Evolutionary conservation across 2,113 vertebrate species (phyloP), one percentile per base, ranked within the genome.

Genomic region (Mus pahari): DNA sequence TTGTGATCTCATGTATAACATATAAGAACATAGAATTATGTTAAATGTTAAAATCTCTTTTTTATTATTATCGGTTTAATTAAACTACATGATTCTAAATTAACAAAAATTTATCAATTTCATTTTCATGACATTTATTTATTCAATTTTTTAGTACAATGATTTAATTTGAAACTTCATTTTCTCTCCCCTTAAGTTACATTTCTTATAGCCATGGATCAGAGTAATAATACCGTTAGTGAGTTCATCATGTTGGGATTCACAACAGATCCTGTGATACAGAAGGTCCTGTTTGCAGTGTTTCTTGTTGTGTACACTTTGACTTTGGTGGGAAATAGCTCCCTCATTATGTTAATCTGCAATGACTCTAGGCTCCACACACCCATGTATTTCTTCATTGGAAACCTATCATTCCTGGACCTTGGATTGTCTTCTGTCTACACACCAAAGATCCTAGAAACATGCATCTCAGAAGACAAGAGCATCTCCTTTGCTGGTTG

Each of bases 231-330:
- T 24, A 86, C 88, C 0, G 60, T 92, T 33, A 94, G 26, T 6
- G 60, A 90, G 1, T 96, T 96, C 68, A 83, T 95, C 81, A 74
- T 96, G n/a, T 4, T 94, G 79, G 94, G 96, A 5, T 96, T 96
- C 94, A 90, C 50, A 0, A 58, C 87, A 28, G 91, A 96, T 5
- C n/a, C 88, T 0, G 1, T 22, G 24, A 71, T 73, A 66, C 90
- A 94, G 92, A 3, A 42, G 33, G 60, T 86, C 4, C 70, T 97
- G 2, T 96, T 96, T 22, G 39, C 26, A 24, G 4, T 96, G 6
- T 97, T 97, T 17, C 73, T 97, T 3, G 66, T 22, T 0, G 50
- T 96, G 3, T 89, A 93, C 4, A 42, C 50, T 1, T 10, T 86
- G 36, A 91, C 97, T 0, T 0, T 97, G 5, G 3, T 81, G 19